Conservation (phyloP, 2,797 vertebrate genomes). For the Pangasius sanitwongsei region DNA sequence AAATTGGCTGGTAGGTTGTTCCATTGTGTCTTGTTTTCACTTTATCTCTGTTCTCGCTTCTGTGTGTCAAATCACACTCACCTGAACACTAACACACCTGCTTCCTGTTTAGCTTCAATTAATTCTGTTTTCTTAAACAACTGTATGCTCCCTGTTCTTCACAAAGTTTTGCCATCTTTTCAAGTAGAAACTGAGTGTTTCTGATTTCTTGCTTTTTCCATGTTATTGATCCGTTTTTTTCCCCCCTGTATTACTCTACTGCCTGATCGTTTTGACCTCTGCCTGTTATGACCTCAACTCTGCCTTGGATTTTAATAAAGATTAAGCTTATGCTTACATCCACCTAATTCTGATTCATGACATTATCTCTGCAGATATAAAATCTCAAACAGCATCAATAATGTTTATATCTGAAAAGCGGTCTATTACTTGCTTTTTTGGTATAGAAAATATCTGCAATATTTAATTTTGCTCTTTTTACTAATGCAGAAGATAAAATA, state of each 20-base stretch:
- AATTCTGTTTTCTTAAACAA: background rate
- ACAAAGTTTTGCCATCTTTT: background rate
- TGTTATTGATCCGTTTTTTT: background rate
- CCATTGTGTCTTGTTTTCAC: background rate
- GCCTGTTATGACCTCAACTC: background rate
- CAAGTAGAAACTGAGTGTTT: background rate
- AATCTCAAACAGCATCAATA: background rate
- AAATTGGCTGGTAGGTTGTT: background rate
- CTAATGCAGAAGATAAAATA: background rate
- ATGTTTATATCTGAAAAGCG: background rate
- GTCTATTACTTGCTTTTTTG: background rate
- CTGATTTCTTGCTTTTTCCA: background rate
- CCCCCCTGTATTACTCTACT: background rate
- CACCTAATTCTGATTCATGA: background rate
- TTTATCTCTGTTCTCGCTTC: background rate
- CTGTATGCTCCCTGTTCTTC: background rate
- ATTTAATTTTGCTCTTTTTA: background rate
- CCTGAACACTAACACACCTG: background rate
- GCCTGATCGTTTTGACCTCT: background rate
- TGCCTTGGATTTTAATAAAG: background rate
- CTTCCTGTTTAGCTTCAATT: background rate
- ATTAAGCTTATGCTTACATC: background rate
- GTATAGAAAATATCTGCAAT: background rate
- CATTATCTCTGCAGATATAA: background rate
- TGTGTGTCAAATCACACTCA: conserved; percentile 12